Percentiles rank a stretch among this genome's conserved stretches.
These are phyloP conservation scores for Montipora cactus DNA, from an alignment of 64 coral and sea anemone species.

Conservation along the genomic window DNA sequence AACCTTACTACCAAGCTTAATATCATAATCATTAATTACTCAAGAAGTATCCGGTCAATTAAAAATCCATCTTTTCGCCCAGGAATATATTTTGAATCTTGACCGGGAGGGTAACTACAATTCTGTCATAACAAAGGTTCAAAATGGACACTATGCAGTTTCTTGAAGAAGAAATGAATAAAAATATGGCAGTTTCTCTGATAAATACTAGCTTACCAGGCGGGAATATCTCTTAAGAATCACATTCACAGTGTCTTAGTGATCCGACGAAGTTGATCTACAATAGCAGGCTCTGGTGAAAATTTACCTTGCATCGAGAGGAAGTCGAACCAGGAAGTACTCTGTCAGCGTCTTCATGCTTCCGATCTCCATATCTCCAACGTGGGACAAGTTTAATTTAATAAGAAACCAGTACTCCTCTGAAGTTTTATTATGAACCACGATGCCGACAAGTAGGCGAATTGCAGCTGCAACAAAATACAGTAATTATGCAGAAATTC, in stretches of 20 bases:
- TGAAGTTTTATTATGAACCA: slow-evolving; percentile 23
- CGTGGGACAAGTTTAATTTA: background rate
- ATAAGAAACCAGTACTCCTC: slow-evolving; percentile 31
- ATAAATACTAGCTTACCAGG: too few relatives aligned
- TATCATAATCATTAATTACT: too few relatives aligned
- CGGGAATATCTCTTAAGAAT: too few relatives aligned
- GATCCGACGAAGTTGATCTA: too few relatives aligned
- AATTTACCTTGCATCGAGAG: background rate
- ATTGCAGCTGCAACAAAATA: background rate
- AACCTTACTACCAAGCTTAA: too few relatives aligned
- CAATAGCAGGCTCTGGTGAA: background rate
- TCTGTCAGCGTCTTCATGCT: background rate
- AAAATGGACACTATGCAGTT: too few relatives aligned
- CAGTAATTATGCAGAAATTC: background rate
- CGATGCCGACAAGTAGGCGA: background rate
- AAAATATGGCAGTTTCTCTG: background rate
- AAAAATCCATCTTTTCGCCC: too few relatives aligned
- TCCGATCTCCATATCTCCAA: background rate
- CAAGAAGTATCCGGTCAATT: too few relatives aligned
- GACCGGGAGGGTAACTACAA: too few relatives aligned
- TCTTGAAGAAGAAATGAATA: background rate
- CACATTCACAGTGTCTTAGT: background rate
- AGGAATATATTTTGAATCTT: too few relatives aligned
- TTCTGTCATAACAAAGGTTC: too few relatives aligned
- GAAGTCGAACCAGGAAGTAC: slow-evolving; percentile 23